Evolutionary conservation across 2,797 vertebrate species (phyloP).

Genomic region (Thripadectes ignobilis): DNA sequence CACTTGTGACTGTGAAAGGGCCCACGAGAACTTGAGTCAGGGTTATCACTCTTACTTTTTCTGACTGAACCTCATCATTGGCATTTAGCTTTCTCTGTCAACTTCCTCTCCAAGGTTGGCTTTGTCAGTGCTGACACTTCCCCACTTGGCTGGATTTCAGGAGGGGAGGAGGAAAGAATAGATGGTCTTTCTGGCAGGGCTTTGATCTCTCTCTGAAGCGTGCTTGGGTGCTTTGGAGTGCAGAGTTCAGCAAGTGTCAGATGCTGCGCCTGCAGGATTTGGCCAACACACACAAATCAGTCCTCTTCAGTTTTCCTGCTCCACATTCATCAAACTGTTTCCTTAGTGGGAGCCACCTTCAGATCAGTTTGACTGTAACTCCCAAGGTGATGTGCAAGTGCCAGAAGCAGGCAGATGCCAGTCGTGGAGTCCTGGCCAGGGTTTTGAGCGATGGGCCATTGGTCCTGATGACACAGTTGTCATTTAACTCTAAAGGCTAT

Average conservation of each 20-base stretch:
- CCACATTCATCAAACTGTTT: background rate
- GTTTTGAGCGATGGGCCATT: background rate
- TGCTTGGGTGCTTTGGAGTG: background rate
- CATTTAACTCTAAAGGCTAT: background rate
- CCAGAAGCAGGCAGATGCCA: background rate
- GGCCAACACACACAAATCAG: background rate
- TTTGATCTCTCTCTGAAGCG: slow-evolving; percentile 28
- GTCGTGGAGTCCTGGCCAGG: accelerated
- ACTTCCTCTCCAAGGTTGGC: background rate
- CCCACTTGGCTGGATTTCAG: slow-evolving; percentile 33
- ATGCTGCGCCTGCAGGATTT: background rate
- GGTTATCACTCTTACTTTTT: background rate
- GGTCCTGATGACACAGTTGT: background rate
- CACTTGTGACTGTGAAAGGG: background rate
- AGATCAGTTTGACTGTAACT: background rate
- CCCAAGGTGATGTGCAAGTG: background rate
- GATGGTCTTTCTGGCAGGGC: slow-evolving; percentile 18
- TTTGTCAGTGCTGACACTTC: slow-evolving; percentile 26
- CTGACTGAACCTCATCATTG: background rate
- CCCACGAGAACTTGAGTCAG: background rate
- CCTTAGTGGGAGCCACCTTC: background rate
- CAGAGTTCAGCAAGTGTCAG: background rate
- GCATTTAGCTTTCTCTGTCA: background rate
- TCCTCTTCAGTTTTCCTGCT: background rate
- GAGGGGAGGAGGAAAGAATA: slow-evolving; percentile 16